Evolutionary conservation across 1,140 invertebrate species (phyloP), one percentile per base, ranked within the genome.

Genomic region (Pemphigus obesinymphae): DNA sequence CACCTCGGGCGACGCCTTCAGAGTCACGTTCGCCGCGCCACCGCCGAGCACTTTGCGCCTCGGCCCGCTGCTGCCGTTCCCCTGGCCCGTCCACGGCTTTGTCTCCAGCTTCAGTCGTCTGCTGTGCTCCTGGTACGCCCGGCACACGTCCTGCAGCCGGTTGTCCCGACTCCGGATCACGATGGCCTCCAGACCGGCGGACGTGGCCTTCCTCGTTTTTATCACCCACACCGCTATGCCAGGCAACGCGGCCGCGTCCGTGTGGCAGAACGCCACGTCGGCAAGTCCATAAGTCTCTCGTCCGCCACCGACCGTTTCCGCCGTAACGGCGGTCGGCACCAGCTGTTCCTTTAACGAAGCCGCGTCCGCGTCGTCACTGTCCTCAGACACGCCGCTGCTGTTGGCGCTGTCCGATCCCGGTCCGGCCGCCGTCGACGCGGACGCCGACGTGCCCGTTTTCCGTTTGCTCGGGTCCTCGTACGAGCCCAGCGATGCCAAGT

Each of bases 231-330:
- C 85, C 0, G 84, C 70, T 8, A 85, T 70, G 7, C 82, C 83
- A 3, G 70, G 85, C 63, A 84, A 84, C 7, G 82, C 34, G 8
- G 23, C 37, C 11, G 84, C 78, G 40, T 85, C 85, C 0, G 83
- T 82, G 43, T 85, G 85, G 45, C 85, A 85, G 78, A 85, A 85
- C 5, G 83, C 84, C 48, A 85, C 82, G 61, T 85, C 85, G 26
- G 50, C 68, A 34, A 85, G 68, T 0, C 83, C 23, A 34, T 84
- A 85, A 0, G 76, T 40, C 53, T 85, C 85, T 0, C 61, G 55
- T 17, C 29, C 70, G 2, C 26, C 82, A 11, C 4, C 40, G 17
- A 1, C 17, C 10, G n/a, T 17, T 5, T 20, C 66, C 0, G n/a
- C 23, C 3, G 48, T 0, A 26, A 8, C 34, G 0, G 34, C 13